A percentile compares a stretch with the other conserved stretches of the same genome.
phyloP scores from a whole-genome alignment of 1,140 invertebrate species.

The Halesus radiatus region DNA sequence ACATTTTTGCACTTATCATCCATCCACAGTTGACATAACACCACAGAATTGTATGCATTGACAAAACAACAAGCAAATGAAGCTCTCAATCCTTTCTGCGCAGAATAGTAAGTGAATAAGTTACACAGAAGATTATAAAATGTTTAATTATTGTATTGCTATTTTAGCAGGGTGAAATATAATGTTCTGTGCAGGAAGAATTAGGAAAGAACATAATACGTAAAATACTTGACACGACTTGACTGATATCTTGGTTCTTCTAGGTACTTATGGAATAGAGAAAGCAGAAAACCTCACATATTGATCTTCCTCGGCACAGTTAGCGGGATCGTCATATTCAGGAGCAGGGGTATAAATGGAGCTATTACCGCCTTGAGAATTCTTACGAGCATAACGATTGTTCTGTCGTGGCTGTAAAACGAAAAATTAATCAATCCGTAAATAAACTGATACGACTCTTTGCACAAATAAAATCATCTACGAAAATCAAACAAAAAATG shows the following conservation, averaged over 20 bases:
- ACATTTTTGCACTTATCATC: too few relatives aligned
- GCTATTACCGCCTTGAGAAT: slow-evolving; percentile 76
- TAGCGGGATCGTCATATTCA: slow-evolving; percentile 92
- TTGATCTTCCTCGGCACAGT: slow-evolving; percentile 89
- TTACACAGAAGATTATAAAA: too few relatives aligned
- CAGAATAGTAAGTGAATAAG: too few relatives aligned
- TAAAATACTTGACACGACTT: background rate
- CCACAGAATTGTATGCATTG: too few relatives aligned
- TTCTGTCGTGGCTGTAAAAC: slow-evolving; percentile 77
- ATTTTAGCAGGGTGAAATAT: too few relatives aligned
- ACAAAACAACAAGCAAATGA: too few relatives aligned
- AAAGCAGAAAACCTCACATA: slow-evolving; percentile 70
- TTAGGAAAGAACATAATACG: too few relatives aligned
- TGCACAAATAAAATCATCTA: slow-evolving; percentile 5
- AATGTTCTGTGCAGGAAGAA: too few relatives aligned
- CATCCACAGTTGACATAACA: too few relatives aligned
- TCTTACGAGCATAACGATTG: slow-evolving; percentile 79
- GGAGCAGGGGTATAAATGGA: slow-evolving; percentile 81
- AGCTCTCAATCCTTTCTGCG: too few relatives aligned
- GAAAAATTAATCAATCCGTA: slow-evolving; percentile 17
- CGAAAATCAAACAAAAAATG: too few relatives aligned
- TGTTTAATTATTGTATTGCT: too few relatives aligned
- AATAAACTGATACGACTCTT: slow-evolving; percentile 16
- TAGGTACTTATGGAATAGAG: slow-evolving; percentile 6
- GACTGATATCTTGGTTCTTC: background rate